phyloP scores from a whole-genome alignment of 2,797 vertebrate genomes.

The Pantherophis alleghaniensis region DNA sequence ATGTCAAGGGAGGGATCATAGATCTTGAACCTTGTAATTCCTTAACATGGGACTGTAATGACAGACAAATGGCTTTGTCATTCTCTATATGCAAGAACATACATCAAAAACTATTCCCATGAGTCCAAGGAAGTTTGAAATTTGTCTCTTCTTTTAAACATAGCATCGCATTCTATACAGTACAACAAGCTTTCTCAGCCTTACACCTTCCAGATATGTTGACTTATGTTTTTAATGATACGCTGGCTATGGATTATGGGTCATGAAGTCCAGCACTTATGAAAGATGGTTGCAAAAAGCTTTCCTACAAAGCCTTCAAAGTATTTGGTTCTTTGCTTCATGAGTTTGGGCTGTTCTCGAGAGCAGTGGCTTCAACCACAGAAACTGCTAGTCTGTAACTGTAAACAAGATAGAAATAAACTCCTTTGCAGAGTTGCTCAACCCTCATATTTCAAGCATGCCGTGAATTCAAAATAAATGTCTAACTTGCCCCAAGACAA shows the following conservation, averaged over 20 bases:
- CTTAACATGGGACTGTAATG: not conserved
- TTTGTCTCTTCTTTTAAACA: not conserved
- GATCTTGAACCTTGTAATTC: not conserved
- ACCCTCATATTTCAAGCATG: not conserved
- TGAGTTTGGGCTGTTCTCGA: not conserved
- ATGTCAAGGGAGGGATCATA: not conserved
- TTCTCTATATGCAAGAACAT: not conserved
- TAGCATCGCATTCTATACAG: not conserved
- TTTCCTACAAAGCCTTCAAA: not conserved
- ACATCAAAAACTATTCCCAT: not conserved
- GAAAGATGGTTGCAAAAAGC: not conserved
- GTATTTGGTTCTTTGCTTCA: not conserved
- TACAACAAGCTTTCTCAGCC: not conserved
- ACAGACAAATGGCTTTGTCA: not conserved
- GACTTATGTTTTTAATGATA: not conserved
- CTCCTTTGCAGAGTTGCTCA: not conserved
- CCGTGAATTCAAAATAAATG: not conserved
- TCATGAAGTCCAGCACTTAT: not conserved
- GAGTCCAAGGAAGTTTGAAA: not conserved
- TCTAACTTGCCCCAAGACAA: not conserved
- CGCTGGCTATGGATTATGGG: not conserved
- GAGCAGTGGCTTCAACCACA: not conserved
- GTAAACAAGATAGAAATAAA: not conserved
- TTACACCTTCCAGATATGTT: not conserved
- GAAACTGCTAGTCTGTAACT: not conserved